Conservation (phyloP, 2,888 invertebrate genomes). For the Meandrusa payeni region DNA sequence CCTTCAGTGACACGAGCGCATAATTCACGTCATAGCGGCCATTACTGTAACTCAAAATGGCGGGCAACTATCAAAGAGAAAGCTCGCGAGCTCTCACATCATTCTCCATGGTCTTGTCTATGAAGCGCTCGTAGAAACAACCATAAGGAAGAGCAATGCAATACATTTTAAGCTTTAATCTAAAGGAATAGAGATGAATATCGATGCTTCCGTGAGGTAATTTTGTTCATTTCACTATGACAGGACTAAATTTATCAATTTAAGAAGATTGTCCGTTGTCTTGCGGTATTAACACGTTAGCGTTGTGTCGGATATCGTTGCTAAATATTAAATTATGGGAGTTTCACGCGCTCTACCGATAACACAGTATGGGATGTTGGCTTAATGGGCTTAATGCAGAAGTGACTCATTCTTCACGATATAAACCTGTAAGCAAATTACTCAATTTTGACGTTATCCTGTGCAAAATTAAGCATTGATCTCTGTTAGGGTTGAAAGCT, state of each 20-base stretch:
- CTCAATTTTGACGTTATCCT: no score
- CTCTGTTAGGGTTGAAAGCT: no score
- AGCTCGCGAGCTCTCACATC: slow-evolving; percentile 73
- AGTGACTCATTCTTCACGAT: no score
- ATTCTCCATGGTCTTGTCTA: slow-evolving; percentile 69
- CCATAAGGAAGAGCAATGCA: slow-evolving; percentile 35
- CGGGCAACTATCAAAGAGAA: slow-evolving; percentile 77
- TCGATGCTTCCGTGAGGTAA: slow-evolving; percentile 26
- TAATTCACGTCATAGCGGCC: slow-evolving; percentile 66
- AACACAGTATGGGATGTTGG: slow-evolving; percentile 30
- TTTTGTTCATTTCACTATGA: slow-evolving; percentile 51
- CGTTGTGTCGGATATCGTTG: slow-evolving; percentile 49
- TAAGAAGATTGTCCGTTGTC: slow-evolving; percentile 65
- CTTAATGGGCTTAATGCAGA: slow-evolving; percentile 13
- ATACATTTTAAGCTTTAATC: slow-evolving; percentile 35
- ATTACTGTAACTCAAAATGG: slow-evolving; percentile 78
- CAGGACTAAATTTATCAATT: slow-evolving; percentile 71
- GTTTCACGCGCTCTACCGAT: slow-evolving; percentile 40
- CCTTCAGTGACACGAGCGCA: slow-evolving; percentile 63
- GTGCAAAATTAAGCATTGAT: no score
- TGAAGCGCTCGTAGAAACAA: slow-evolving; percentile 53
- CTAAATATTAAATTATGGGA: slow-evolving; percentile 66
- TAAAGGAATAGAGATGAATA: slow-evolving; percentile 33
- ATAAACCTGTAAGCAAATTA: no score
- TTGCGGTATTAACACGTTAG: slow-evolving; percentile 69